These are phyloP conservation scores for Xylota segnis DNA, from an alignment of 2,888 invertebrate species.

Conservation along the genomic window DNA sequence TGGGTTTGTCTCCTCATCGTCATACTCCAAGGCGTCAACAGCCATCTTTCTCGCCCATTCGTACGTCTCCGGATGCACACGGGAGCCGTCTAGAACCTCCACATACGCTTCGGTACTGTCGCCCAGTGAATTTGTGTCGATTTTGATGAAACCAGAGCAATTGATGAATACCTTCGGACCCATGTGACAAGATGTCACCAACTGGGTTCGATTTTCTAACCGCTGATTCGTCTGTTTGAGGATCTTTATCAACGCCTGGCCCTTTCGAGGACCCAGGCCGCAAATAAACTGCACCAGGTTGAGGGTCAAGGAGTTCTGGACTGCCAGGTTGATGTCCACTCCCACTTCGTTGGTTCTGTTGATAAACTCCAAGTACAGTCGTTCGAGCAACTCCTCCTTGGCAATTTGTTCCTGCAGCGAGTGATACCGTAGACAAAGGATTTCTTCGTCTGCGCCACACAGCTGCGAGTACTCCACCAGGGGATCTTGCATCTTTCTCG, in stretches of 20 bases:
- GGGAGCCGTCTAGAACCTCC: conserved; percentile 97
- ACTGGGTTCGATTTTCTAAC: conserved; percentile 96
- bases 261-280: conserved; percentile 98
- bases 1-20: conserved; percentile 98
- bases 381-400: conserved; percentile 94
- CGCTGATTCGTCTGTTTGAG: conserved; percentile 96
- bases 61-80: conserved; percentile 99
- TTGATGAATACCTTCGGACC: conserved; percentile 99
- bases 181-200: conserved; percentile 98
- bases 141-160: conserved; percentile 99
- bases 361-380: conserved; percentile 94
- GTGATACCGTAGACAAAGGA: conserved; percentile 96
- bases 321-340: conserved; percentile 97
- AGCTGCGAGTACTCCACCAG: conserved; percentile 97
- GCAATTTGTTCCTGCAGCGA: conserved; percentile 92
- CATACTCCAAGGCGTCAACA: conserved; percentile 98
- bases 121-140: conserved; percentile 97
- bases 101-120: conserved; percentile 98
- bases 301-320: conserved; percentile 94
- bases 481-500: conserved; percentile 97
- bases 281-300: conserved; percentile 98
- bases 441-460: conserved; percentile 98
- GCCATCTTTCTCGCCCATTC: conserved; percentile 99
- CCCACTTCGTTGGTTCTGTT: conserved; percentile 99
- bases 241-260: conserved; percentile 92